A percentile compares a stretch with the other conserved stretches of the same genome.
phyloP scores from a whole-genome alignment of 2,888 invertebrate species.

The Drosophila paramelanica region DNA sequence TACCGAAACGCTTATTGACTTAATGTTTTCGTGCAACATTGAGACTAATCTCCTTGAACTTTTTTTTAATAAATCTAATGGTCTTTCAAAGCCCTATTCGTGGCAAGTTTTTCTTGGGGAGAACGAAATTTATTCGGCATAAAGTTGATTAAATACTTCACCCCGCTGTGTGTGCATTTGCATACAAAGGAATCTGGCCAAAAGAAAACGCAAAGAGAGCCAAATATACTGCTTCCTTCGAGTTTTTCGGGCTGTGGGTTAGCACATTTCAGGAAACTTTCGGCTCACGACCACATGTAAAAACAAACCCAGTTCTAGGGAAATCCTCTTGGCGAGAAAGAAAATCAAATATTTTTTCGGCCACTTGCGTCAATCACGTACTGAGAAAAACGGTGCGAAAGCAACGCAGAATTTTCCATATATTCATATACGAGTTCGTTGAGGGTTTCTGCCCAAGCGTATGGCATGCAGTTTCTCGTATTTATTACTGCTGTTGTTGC shows the following conservation, averaged over 20 bases:
- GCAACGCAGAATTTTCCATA: conserved; percentile 23
- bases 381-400: conserved; percentile 5
- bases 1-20: neutral
- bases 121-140: conserved; percentile 55
- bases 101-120: conserved; percentile 5
- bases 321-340: conserved; percentile 65
- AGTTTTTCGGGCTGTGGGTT: conserved; percentile 17
- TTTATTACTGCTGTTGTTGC: conserved; percentile 35
- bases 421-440: conserved; percentile 26
- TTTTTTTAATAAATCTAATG: conserved; percentile 69
- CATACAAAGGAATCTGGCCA: conserved; percentile 46
- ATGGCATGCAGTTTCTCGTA: conserved; percentile 18
- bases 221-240: conserved; percentile 39
- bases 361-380: conserved; percentile 41
- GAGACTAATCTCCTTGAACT: conserved; percentile 43
- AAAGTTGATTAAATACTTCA: conserved; percentile 73
- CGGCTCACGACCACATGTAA: conserved; percentile 59
- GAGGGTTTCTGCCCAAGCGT: conserved; percentile 17
- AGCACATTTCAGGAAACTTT: conserved; percentile 38
- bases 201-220: conserved; percentile 26
- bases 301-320: conserved; percentile 35
- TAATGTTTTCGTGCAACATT: conserved; percentile 7
- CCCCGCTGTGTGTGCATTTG: conserved; percentile 56
- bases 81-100: conserved; percentile 24
- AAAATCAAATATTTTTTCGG: conserved; percentile 17